These are phyloP conservation scores for Pogonomyrmex barbatus DNA, from an alignment of 1,140 invertebrate genomes.

Conservation along the genomic window DNA sequence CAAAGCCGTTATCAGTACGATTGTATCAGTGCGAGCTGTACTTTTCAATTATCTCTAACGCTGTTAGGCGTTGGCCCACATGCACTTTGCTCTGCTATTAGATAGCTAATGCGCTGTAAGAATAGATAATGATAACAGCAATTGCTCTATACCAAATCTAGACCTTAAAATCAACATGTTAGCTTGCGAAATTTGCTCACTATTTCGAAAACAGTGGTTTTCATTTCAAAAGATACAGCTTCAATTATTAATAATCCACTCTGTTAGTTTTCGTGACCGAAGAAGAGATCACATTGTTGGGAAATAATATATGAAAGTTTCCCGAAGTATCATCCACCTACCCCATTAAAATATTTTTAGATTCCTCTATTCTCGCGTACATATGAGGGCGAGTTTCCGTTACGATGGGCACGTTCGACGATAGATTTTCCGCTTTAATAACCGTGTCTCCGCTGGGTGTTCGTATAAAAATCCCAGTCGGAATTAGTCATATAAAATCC, in stretches of 20 bases:
- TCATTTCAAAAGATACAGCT: background rate
- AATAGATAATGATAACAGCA: background rate
- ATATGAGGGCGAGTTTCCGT: background rate
- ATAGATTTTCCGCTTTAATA: slow-evolving; percentile 37
- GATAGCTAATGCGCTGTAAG: background rate
- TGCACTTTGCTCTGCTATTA: background rate
- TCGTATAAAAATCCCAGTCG: background rate
- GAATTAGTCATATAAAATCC: slow-evolving; percentile 10
- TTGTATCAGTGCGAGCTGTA: slow-evolving; percentile 25
- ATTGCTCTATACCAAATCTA: background rate
- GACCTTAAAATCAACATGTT: background rate
- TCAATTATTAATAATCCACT: background rate
- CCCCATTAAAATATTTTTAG: background rate
- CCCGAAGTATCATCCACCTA: background rate
- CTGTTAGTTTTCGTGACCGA: background rate
- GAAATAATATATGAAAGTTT: background rate
- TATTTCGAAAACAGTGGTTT: background rate
- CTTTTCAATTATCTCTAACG: slow-evolving; percentile 44
- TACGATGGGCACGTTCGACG: slow-evolving; percentile 12
- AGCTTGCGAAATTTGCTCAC: background rate
- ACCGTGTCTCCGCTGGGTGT: background rate
- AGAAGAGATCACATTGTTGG: background rate
- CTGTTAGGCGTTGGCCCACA: slow-evolving; percentile 7
- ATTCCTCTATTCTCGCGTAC: background rate
- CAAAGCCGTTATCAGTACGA: slow-evolving; percentile 6